Evolutionary conservation across 2,113 vertebrate species (phyloP), one percentile per base, ranked within the genome.

Genomic region (Natator depressus): DNA sequence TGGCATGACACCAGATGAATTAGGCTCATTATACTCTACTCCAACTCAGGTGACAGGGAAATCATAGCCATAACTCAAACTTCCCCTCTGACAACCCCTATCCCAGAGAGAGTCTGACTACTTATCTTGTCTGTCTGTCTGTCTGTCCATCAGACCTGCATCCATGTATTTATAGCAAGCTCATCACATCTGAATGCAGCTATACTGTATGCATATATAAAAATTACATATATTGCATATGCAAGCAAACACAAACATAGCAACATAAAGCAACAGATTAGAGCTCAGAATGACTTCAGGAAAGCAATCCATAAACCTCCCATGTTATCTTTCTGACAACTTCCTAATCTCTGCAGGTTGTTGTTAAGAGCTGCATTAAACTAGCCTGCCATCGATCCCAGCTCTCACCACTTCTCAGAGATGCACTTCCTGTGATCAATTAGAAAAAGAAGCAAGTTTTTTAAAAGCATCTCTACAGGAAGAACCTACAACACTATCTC

Each of bases 341-440:
- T 54, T 94, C 94, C 90, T 96, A 94, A 96, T 91, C 94, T 89
- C 89, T 93, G 62, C 91, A 95, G 91, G 91, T 91, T 65, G 82
- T 87, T 94, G 51, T 93, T 84, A 97, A 94, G 92, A 90, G 82
- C 92, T 88, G 80, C 80, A 89, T 95, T 94, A 96, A 96, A 95
- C 91, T 53, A 79, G 85, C 51, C 91, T 96, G 91, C 92, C 92
- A 94, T 95, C 89, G 96, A 95, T 95, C 86, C 76, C 49, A 85
- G 47, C 65, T 88, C 84, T 94, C 85, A 83, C 84, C 72, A 49
- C 80, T 86, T 89, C 78, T 94, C 55, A 86, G 72, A 59, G 85
- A 94, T 87, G 82, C 17, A 87, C 59, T 97, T 97, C 92, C 80
- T 75, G 54, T 95, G 42, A 93, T 95, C 96, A 96, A 94, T 96